Base-by-base conservation (phyloP, 2,113 vertebrate genomes). In the Amphiprion percula region DNA sequence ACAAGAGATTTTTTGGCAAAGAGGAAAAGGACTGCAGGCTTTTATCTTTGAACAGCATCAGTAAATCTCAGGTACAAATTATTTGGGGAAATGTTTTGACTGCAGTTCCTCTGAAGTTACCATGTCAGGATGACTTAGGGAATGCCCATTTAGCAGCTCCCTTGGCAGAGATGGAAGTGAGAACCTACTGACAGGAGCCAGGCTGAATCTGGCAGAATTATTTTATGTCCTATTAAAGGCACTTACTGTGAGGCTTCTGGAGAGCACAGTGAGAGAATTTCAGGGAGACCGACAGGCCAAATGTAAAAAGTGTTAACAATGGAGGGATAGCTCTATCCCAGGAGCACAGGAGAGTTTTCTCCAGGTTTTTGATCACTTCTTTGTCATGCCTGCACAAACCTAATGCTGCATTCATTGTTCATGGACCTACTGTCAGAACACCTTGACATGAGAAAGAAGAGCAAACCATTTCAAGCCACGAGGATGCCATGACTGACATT, bases 1-100 rank as follows among this genome's bases (percentile, higher is more conserved):
- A 84, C 77, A 56, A 44, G 26, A 80, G 52, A 17, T 23, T 74
- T 81, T 30, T 65, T 76, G 71, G 64, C 72, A 61, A 67, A 56
- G 28, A 63, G 19, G 37, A 58, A 79, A 69, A 61, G 0, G 2
- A 73, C 62, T 28, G 39, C 9, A 19, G 23, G 44, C 52, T 71
- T 67, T 77, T 66, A 80, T 88, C 72, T 56, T 44, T 30, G 1
- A 65, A 26, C 58, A 69, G 28, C 49, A 62, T 74, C 62, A 70
- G 52, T 68, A 16, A n/a, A 69, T 71, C 73, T 79, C 39, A 33
- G 14, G 56, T 79, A 41, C 17, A 60, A 0, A 80, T 54, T 8
- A 65, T 80, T 59, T 68, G 33, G 49, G 64, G 44, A 16, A n/a
- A 53, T 49, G 58, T 58, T 74, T 70, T 37, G 4, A 58, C 52